Conservation (phyloP, 1,140 invertebrate species). For the Trichomalopsis sarcophagae region DNA sequence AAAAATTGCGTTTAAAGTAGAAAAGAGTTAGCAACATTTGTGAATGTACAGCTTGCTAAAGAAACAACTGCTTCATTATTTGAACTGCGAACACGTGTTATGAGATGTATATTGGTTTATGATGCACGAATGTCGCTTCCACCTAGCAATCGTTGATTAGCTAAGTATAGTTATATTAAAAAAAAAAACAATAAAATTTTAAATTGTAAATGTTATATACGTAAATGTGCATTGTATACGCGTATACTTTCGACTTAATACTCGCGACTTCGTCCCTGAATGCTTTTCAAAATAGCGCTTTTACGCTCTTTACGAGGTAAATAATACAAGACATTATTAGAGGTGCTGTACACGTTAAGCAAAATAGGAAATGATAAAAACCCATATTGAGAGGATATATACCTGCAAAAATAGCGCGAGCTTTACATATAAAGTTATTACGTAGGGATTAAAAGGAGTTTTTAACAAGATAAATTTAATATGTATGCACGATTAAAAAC, state of each 20-base stretch:
- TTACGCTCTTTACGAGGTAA: not conserved
- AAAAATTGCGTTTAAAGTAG: too few relatives aligned
- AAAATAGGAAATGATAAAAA: not conserved
- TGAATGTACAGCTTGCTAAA: too few relatives aligned
- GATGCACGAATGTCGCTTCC: conserved; percentile 26
- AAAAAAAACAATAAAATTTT: conserved; percentile 24
- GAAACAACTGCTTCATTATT: too few relatives aligned
- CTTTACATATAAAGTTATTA: not conserved
- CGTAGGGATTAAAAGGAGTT: not conserved
- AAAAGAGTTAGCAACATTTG: not conserved
- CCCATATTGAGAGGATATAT: not conserved
- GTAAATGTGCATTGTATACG: conserved; percentile 34
- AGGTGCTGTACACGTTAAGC: not conserved
- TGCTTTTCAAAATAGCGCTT: conserved; percentile 17
- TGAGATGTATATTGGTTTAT: not conserved
- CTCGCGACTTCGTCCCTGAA: conserved; percentile 31
- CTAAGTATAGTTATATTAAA: not conserved
- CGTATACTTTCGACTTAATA: conserved; percentile 41
- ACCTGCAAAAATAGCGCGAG: not conserved
- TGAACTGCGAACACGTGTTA: not conserved
- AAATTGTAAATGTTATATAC: conserved; percentile 36
- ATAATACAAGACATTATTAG: not conserved
- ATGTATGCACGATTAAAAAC: conserved; percentile 35
- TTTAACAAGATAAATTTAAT: not conserved
- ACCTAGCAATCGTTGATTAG: conserved; percentile 13